A percentile compares a stretch with the other conserved stretches of the same genome.
phyloP scores from a whole-genome alignment of 2,113 vertebrate species.

The Brachyistius frenatus region DNA sequence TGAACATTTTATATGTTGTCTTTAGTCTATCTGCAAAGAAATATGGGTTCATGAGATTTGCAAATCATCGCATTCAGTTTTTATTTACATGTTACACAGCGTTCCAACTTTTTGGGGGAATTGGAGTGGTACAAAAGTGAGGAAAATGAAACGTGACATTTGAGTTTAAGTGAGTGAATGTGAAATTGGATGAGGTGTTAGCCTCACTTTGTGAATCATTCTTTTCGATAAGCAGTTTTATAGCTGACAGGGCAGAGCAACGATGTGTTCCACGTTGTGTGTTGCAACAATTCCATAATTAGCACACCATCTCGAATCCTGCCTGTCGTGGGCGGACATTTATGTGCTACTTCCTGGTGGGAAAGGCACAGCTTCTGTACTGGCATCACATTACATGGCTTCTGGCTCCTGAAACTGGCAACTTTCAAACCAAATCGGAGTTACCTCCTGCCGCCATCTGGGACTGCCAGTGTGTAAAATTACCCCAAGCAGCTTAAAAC shows the following conservation, averaged over 20 bases:
- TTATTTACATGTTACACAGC: no score
- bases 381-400: conserved; percentile 26
- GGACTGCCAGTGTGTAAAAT: conserved; percentile 39
- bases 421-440: conserved; percentile 28
- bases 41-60: no score
- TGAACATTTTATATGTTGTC: no score
- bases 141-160: neutral
- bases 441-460: conserved; percentile 21
- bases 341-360: conserved; percentile 31
- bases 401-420: conserved; percentile 37
- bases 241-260: neutral
- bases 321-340: neutral
- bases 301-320: conserved; percentile 2
- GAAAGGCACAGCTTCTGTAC: conserved; percentile 35
- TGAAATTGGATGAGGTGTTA: neutral
- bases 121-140: neutral
- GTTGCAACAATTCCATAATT: conserved; percentile 15
- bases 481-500: conserved; percentile 22
- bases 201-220: neutral
- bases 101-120: no score
- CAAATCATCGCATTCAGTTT: no score
- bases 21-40: no score
- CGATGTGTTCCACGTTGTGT: neutral
- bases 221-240: neutral
- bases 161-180: neutral